Evolutionary conservation across 2,113 vertebrate genomes (phyloP).

Genomic region (Tretioscincus oriximinensis): DNA sequence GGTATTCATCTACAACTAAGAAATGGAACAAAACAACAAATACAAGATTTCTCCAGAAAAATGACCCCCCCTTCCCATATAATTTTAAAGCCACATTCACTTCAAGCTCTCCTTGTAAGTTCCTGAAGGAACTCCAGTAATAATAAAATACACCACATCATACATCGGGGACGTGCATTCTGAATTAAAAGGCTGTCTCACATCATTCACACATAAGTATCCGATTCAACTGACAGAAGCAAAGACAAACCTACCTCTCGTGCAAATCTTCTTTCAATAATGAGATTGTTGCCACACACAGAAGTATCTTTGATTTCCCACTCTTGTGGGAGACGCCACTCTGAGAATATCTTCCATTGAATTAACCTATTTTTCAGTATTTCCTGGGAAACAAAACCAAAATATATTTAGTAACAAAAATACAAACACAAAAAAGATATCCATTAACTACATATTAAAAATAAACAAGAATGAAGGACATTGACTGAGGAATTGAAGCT

Average conservation of each 20-base stretch:
- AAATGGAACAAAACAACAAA: not conserved
- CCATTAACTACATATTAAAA: no score
- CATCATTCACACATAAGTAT: not conserved
- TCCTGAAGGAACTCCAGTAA: not conserved
- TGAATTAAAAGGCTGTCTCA: not conserved
- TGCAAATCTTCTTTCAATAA: conserved; percentile 54
- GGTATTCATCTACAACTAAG: not conserved
- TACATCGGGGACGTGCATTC: not conserved
- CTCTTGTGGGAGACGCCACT: conserved; percentile 74
- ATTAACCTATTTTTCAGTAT: conserved; percentile 67
- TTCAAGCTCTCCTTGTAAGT: not conserved
- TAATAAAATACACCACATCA: not conserved
- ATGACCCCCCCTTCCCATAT: no score
- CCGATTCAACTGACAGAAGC: not conserved
- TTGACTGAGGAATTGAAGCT: not conserved
- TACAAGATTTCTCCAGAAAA: no score
- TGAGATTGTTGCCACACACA: conserved; percentile 80
- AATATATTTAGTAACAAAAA: not conserved
- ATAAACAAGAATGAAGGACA: no score
- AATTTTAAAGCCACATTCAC: not conserved
- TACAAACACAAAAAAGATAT: not conserved
- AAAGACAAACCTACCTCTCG: conserved; percentile 54
- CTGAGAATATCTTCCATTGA: conserved; percentile 67
- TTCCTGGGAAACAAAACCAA: conserved; percentile 49
- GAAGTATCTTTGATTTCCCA: conserved; percentile 85